Conservation (phyloP, 2,888 invertebrate genomes). For the Elmis aenea region DNA sequence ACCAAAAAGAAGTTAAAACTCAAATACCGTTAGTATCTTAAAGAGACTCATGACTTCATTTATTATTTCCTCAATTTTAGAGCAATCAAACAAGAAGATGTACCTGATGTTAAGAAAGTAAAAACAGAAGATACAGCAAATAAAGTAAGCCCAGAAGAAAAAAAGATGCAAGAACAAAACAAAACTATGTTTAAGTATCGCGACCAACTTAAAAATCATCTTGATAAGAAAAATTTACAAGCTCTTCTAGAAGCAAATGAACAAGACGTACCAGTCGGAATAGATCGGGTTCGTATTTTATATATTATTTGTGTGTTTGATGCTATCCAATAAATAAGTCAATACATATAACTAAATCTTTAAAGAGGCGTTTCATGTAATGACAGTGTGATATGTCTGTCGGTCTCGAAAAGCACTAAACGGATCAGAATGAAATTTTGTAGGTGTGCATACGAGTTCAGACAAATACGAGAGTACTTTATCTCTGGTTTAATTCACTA, state of each 20-base stretch:
- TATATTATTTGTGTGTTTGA: no score
- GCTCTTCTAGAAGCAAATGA: constrained; percentile 66
- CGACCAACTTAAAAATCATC: constrained; percentile 55
- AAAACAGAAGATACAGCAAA: constrained; percentile 60
- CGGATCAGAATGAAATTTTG: no score
- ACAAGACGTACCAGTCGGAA: constrained; percentile 64
- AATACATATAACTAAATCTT: no score
- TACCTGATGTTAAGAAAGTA: constrained; percentile 61
- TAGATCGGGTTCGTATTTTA: constrained; percentile 57
- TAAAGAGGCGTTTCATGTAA: no score
- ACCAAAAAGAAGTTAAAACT: constrained; percentile 59
- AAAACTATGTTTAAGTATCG: constrained; percentile 61
- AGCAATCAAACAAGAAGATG: constrained; percentile 51
- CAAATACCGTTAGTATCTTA: constrained; percentile 57
- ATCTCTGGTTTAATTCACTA: no score
- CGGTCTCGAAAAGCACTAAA: no score
- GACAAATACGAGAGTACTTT: no score
- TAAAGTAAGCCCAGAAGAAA: constrained; percentile 52
- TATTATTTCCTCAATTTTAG: constrained; percentile 26
- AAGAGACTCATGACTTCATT: constrained; percentile 1
- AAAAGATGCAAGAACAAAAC: constrained; percentile 66
- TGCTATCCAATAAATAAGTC: no score
- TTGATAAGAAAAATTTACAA: constrained; percentile 59
- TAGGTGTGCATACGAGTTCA: no score
- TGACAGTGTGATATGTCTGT: no score